These are phyloP conservation scores for Tenualosa ilisha DNA, from an alignment of 2,797 vertebrate species.

Conservation along the genomic window DNA sequence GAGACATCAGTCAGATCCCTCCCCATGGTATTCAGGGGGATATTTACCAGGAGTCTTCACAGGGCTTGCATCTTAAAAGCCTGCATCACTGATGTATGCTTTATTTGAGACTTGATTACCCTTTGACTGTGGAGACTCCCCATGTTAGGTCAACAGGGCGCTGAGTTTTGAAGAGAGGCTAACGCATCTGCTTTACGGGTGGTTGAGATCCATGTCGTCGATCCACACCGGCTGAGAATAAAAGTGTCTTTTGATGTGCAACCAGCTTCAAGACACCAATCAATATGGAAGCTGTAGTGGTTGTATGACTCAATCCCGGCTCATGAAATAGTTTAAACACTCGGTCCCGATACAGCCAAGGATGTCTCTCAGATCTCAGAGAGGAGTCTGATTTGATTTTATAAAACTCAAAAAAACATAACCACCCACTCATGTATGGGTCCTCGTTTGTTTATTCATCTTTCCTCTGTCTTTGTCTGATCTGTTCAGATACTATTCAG, in stretches of 20 bases:
- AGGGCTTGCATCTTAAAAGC: slow-evolving; percentile 67
- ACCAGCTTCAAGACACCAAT: slow-evolving; percentile 54
- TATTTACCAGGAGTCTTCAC: slow-evolving; percentile 68
- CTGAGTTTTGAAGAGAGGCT: slow-evolving; percentile 75
- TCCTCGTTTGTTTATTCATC: neutral
- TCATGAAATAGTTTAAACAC: slow-evolving; percentile 58
- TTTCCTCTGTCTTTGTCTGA: neutral
- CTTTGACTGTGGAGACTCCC: slow-evolving; percentile 72
- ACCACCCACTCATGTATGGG: neutral
- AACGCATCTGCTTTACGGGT: slow-evolving; percentile 69
- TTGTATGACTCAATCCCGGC: slow-evolving; percentile 65
- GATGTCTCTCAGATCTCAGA: neutral
- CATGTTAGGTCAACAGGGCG: slow-evolving; percentile 68
- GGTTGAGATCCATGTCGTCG: slow-evolving; percentile 21
- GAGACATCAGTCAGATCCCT: slow-evolving; percentile 41
- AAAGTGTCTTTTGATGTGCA: slow-evolving; percentile 41
- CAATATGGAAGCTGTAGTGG: slow-evolving; percentile 63
- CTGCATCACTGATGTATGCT: slow-evolving; percentile 70
- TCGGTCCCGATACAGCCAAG: neutral
- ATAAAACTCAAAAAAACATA: neutral
- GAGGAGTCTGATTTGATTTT: slow-evolving; percentile 1
- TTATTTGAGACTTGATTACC: slow-evolving; percentile 79
- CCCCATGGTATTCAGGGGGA: slow-evolving; percentile 66
- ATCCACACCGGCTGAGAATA: slow-evolving; percentile 36
- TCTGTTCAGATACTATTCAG: neutral